Evolutionary conservation across 2,113 vertebrate species (phyloP).

Genomic region (Cyanoderma ruficeps): DNA sequence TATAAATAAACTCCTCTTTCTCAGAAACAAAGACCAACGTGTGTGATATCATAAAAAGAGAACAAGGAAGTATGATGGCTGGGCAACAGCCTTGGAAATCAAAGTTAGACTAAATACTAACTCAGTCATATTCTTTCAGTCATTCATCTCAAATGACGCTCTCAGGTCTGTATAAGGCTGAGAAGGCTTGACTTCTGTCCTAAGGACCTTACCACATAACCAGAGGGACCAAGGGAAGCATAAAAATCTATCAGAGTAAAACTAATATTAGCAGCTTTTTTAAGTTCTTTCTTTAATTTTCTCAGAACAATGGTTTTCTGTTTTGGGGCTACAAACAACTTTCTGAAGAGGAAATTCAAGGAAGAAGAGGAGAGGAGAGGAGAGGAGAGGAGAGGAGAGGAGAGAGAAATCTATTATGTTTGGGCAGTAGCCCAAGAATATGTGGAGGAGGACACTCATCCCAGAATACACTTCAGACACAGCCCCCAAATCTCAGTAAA

Average conservation of each 20-base stretch:
- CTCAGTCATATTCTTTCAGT: background rate
- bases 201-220: background rate
- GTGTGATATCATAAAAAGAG: background rate
- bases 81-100: background rate
- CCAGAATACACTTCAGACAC: background rate
- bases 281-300: background rate
- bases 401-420: background rate
- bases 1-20: background rate
- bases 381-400: background rate
- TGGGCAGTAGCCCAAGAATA: constrained; percentile 17
- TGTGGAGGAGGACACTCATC: constrained; percentile 16
- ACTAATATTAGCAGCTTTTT: background rate
- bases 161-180: background rate
- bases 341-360: background rate
- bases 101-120: background rate
- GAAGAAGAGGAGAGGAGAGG: too few relatives aligned
- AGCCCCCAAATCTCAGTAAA: constrained; percentile 36
- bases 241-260: background rate
- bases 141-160: background rate
- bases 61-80: background rate
- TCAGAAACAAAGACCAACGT: background rate
- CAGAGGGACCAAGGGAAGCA: background rate
- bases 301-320: background rate
- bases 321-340: background rate
- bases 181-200: background rate